A percentile compares a stretch with the other conserved stretches of the same genome.
These are phyloP conservation scores for Streblospio benedicti DNA, from an alignment of 1,140 invertebrate species.

Conservation along the genomic window DNA sequence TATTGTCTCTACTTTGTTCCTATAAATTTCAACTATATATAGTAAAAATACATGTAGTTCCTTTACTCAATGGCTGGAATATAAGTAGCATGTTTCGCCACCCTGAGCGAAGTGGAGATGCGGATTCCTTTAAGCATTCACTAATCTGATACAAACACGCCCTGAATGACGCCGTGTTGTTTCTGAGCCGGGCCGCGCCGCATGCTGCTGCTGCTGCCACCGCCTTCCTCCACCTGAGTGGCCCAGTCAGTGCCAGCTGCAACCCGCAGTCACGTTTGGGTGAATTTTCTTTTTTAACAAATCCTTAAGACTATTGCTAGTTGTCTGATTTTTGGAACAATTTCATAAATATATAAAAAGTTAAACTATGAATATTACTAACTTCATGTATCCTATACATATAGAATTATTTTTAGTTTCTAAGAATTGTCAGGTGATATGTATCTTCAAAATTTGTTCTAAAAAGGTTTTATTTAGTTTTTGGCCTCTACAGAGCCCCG, in stretches of 20 bases:
- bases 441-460: no score
- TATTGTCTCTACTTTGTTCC: background rate
- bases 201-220: slow-evolving; percentile 15
- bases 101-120: slow-evolving; percentile 43
- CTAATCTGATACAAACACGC: slow-evolving; percentile 38
- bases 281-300: background rate
- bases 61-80: background rate
- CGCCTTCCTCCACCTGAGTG: slow-evolving; percentile 10
- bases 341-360: background rate
- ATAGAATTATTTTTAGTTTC: no score
- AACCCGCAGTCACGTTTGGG: background rate
- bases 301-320: background rate
- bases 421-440: no score
- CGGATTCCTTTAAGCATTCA: slow-evolving; percentile 39
- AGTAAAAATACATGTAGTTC: background rate
- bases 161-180: slow-evolving; percentile 21
- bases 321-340: background rate
- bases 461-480: no score
- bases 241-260: slow-evolving; percentile 3
- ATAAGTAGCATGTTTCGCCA: slow-evolving; percentile 8
- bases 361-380: background rate
- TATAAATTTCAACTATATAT: background rate
- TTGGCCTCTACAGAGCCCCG: no score
- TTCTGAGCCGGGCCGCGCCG: slow-evolving; percentile 3
- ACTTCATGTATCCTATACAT: no score